Conservation (phyloP, 2,888 invertebrate genomes). For the Omphaloscelis lunosa region DNA sequence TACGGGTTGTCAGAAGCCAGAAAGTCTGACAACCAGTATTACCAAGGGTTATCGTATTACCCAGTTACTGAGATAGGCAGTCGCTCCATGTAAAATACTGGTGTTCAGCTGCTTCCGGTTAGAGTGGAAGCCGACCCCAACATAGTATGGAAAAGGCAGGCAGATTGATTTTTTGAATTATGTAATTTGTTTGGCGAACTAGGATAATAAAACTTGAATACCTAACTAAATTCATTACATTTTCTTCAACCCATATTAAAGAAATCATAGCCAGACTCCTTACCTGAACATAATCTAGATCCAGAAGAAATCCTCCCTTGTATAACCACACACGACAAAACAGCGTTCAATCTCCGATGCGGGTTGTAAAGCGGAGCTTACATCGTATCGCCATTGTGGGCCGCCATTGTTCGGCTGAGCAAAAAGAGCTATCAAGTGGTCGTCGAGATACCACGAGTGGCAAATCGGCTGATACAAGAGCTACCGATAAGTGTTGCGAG, state of each 20-base stretch:
- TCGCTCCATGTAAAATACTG: too few relatives aligned
- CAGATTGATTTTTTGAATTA: too few relatives aligned
- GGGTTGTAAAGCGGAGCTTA: slow-evolving; percentile 59
- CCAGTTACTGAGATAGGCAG: too few relatives aligned
- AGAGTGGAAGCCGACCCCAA: too few relatives aligned
- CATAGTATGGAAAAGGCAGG: too few relatives aligned
- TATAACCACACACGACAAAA: slow-evolving; percentile 42
- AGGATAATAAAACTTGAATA: neutral
- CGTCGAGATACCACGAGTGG: slow-evolving; percentile 69
- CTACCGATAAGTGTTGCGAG: slow-evolving; percentile 61
- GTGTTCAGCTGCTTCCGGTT: too few relatives aligned
- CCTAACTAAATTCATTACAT: neutral
- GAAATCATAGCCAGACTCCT: neutral
- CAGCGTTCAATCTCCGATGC: slow-evolving; percentile 50
- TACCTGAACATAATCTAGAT: neutral
- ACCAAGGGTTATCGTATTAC: too few relatives aligned
- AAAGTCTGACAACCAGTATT: too few relatives aligned
- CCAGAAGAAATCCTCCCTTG: neutral
- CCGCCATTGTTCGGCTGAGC: slow-evolving; percentile 62
- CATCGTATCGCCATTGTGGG: slow-evolving; percentile 62
- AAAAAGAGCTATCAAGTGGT: slow-evolving; percentile 68
- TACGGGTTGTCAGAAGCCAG: too few relatives aligned
- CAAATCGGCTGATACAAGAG: slow-evolving; percentile 72
- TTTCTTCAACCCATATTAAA: neutral
- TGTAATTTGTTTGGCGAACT: neutral